Conservation (phyloP, 2,113 vertebrate species). For the Prinia subflava region DNA sequence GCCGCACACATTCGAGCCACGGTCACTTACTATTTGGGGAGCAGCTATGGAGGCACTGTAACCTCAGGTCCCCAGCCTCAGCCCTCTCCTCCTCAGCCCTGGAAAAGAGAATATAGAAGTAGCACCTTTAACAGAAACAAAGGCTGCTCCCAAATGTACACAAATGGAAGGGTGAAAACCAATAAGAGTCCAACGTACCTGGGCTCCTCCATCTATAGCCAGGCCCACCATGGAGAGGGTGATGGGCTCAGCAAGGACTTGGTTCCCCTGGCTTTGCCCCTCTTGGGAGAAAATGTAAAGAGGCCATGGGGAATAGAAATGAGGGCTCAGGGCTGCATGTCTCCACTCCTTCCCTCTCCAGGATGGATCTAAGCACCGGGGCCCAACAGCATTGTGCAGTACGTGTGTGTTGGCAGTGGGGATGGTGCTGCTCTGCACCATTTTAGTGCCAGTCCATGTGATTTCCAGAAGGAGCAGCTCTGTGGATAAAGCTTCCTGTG, state of each 20-base stretch:
- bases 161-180: neutral
- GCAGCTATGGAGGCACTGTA: slow-evolving; percentile 74
- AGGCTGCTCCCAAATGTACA: neutral
- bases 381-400: neutral
- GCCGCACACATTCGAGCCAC: neutral
- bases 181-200: neutral
- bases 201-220: slow-evolving; percentile 11
- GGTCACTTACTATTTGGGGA: slow-evolving; percentile 75
- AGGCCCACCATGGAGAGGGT: neutral
- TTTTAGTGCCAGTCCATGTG: neutral
- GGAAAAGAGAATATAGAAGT: slow-evolving; percentile 64
- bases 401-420: neutral
- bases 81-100: slow-evolving; percentile 72
- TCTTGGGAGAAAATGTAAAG: neutral
- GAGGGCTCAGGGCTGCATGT: slow-evolving; percentile 13
- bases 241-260: neutral
- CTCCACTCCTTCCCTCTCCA: neutral
- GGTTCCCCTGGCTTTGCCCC: slow-evolving; percentile 11
- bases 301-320: slow-evolving; percentile 19
- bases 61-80: slow-evolving; percentile 72
- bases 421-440: neutral
- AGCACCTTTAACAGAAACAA: slow-evolving; percentile 50
- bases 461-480: slow-evolving; percentile 10
- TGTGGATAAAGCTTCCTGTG: neutral
- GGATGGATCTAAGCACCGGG: neutral